Percentiles rank a stretch among this genome's conserved stretches.
Evolutionary conservation across 2,888 invertebrate species (phyloP).

Genomic region (Epirrhoe alternata): DNA sequence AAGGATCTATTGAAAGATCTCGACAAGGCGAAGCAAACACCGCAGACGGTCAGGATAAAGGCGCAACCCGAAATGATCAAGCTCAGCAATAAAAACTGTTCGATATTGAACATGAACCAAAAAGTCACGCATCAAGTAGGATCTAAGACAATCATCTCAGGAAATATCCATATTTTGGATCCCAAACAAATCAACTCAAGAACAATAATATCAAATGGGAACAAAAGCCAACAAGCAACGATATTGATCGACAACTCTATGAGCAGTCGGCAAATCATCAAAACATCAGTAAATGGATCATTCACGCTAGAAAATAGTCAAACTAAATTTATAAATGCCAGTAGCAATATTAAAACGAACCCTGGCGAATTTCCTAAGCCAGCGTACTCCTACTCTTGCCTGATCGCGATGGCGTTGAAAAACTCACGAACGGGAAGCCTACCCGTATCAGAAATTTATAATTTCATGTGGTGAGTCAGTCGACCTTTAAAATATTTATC

Average conservation of each 20-base stretch:
- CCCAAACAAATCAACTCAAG: conserved; percentile 75
- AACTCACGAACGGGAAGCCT: conserved; percentile 97
- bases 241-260: conserved; percentile 81
- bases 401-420: conserved; percentile 98
- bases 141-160: conserved; percentile 81
- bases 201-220: conserved; percentile 78
- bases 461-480: conserved; percentile 96
- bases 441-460: conserved; percentile 99
- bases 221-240: conserved; percentile 79
- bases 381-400: conserved; percentile 98
- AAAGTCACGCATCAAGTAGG: conserved; percentile 77
- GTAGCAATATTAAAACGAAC: conserved; percentile 67
- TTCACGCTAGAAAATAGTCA: conserved; percentile 75
- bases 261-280: conserved; percentile 79
- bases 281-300: conserved; percentile 73
- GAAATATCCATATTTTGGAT: conserved; percentile 83
- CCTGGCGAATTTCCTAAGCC: conserved; percentile 95
- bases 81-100: conserved; percentile 78
- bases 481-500: conserved; percentile 26
- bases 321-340: conserved; percentile 70
- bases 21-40: conserved; percentile 64
- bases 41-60: conserved; percentile 77
- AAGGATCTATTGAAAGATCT: conserved; percentile 87
- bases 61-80: conserved; percentile 75
- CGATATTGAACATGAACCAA: conserved; percentile 77